These are phyloP conservation scores for Astropecten irregularis DNA, from an alignment of 53 echinoderm and acorn worm genomes.

Conservation along the genomic window DNA sequence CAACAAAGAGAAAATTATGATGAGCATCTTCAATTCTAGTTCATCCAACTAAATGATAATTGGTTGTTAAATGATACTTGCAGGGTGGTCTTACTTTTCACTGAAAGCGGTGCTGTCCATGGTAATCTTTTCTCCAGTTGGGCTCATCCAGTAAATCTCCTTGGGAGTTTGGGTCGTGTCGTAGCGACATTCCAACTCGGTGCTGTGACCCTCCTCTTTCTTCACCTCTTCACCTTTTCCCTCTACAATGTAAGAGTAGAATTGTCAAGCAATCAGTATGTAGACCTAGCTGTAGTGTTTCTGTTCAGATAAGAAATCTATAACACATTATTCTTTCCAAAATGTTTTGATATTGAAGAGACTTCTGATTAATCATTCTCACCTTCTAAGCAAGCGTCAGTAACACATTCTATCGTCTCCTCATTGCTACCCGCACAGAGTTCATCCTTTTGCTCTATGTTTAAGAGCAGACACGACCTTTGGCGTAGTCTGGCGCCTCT, in stretches of 20 bases:
- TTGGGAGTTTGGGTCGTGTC: constrained; percentile 48
- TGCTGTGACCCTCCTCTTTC: constrained; percentile 56
- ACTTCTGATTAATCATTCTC: neutral
- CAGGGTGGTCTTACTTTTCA: constrained; percentile 18
- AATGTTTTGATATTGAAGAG: too few relatives aligned
- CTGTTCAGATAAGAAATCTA: too few relatives aligned
- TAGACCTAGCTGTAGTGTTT: too few relatives aligned
- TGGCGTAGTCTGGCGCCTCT: constrained; percentile 20
- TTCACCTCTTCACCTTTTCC: constrained; percentile 6
- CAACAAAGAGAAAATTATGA: too few relatives aligned
- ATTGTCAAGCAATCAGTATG: too few relatives aligned
- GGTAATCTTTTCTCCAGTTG: constrained; percentile 61
- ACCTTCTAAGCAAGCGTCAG: constrained; percentile 50
- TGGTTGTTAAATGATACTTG: too few relatives aligned
- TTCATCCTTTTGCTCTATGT: neutral
- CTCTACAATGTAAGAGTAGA: constrained; percentile 19
- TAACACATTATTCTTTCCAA: neutral
- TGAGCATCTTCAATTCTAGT: too few relatives aligned
- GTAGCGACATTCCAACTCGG: constrained; percentile 24
- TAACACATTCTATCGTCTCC: constrained; percentile 43
- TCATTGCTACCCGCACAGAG: constrained; percentile 16
- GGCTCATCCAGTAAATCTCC: constrained; percentile 63
- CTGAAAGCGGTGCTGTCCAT: constrained; percentile 32
- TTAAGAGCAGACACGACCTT: constrained; percentile 4
- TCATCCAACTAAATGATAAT: too few relatives aligned